Conservation (phyloP, 1,140 invertebrate genomes). For the Philotrypesis tridentata region DNA sequence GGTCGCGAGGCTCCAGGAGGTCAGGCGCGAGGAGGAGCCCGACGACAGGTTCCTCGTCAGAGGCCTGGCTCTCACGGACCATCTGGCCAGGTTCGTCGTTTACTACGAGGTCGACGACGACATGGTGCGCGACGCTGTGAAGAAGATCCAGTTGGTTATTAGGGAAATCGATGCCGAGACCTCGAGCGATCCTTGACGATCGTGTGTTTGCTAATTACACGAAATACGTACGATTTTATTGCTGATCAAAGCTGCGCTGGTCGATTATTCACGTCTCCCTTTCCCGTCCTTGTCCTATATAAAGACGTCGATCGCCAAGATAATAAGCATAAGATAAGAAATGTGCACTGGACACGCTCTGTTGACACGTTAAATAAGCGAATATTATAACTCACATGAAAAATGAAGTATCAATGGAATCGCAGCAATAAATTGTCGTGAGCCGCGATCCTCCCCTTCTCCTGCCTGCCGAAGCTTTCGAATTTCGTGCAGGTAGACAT, state of each 20-base stretch:
- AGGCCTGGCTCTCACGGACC: slow-evolving; percentile 74
- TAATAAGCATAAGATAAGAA: no score
- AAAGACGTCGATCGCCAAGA: no score
- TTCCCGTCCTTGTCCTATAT: no score
- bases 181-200: neutral
- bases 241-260: neutral
- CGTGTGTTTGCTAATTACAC: neutral
- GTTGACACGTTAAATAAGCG: no score
- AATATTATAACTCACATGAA: no score
- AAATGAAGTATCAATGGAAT: no score
- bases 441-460: no score
- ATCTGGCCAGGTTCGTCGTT: slow-evolving; percentile 78
- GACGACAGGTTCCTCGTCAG: slow-evolving; percentile 74
- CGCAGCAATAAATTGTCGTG: no score
- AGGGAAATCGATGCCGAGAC: slow-evolving; percentile 62
- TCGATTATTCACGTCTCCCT: no score
- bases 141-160: slow-evolving; percentile 79
- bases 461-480: no score
- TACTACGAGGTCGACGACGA: slow-evolving; percentile 80
- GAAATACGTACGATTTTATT: neutral
- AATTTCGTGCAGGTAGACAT: no score
- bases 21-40: slow-evolving; percentile 72
- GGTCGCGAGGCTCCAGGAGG: slow-evolving; percentile 73
- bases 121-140: slow-evolving; percentile 78
- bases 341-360: no score